Conservation (phyloP, 2,888 invertebrate species). For the Archips xylosteana region DNA sequence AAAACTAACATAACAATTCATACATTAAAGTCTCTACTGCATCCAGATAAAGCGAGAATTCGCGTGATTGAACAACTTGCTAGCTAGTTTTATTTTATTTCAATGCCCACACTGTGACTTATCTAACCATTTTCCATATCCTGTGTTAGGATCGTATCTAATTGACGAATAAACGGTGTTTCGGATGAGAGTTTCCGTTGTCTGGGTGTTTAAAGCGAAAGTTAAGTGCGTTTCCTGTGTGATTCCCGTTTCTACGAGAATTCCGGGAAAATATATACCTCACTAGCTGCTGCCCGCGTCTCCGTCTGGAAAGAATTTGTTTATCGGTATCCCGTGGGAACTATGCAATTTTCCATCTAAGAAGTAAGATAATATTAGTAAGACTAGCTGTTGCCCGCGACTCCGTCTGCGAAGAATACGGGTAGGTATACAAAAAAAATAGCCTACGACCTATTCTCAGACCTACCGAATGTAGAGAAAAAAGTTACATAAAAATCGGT, state of each 20-base stretch:
- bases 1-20: background rate
- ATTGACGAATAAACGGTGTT: slow-evolving; percentile 5
- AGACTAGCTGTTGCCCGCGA: background rate
- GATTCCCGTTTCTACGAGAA: too few relatives aligned
- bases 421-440: too few relatives aligned
- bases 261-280: too few relatives aligned
- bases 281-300: too few relatives aligned
- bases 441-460: too few relatives aligned
- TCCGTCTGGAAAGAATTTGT: too few relatives aligned
- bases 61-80: background rate
- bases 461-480: too few relatives aligned
- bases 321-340: too few relatives aligned
- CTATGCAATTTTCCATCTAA: background rate
- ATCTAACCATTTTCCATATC: slow-evolving; percentile 18
- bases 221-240: too few relatives aligned
- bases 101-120: background rate
- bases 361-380: background rate
- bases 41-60: background rate
- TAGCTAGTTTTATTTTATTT: background rate
- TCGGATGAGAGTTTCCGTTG: slow-evolving; percentile 4
- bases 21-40: background rate
- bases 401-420: background rate
- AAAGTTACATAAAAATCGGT: too few relatives aligned
- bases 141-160: slow-evolving; percentile 1
- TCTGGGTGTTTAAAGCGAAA: too few relatives aligned